Evolutionary conservation across 2,888 invertebrate species (phyloP), one percentile per base, ranked within the genome.

Genomic region (Plutella xylostella): DNA sequence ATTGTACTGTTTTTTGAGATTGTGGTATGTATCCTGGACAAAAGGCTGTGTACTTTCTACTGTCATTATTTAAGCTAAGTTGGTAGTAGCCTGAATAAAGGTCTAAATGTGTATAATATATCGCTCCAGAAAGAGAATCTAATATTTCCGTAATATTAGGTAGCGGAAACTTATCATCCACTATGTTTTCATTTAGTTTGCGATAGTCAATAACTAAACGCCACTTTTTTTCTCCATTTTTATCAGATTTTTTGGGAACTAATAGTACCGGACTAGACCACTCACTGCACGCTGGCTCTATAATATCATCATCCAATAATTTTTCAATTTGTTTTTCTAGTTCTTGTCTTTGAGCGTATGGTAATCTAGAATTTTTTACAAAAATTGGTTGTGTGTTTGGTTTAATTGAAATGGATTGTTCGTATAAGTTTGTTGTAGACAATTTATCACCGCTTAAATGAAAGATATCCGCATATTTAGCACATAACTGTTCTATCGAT

Each of bases 201-300:
- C 43, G 15, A 37, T 43, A 43, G 15, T 43, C 43, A 12, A 43
- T 28, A n/a, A 43, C 43, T 14, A 43, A 38, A 7, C 43, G 37
- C 43, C 43, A 43, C 14, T 45, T 45, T 18, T 45, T 45, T 2
- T 22, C 12, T 28, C 14, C 31, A 20, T 30, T 33, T 11, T 33
- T 15, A 12, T 17, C 15, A 12, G 19, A 18, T 31, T 42, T 42
- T 14, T 40, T 40, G 14, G 40, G 40, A n/a, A 37, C 37, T 9
- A 37, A 12, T 9, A 37, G 12, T 9, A 37, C 12, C 20, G 37
- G 37, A 20, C 40, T 40, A 4, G 22, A 25, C 40, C 40, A 40
- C 15, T 40, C 25, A 25, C 40, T 40, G 4, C 12, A 7, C 6
- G 40, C 22, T 9, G 9, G 14, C 17, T 40, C 40, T 40, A 40